These are phyloP conservation scores for Ispidina picta DNA, from an alignment of 2,797 vertebrate species.

Conservation along the genomic window DNA sequence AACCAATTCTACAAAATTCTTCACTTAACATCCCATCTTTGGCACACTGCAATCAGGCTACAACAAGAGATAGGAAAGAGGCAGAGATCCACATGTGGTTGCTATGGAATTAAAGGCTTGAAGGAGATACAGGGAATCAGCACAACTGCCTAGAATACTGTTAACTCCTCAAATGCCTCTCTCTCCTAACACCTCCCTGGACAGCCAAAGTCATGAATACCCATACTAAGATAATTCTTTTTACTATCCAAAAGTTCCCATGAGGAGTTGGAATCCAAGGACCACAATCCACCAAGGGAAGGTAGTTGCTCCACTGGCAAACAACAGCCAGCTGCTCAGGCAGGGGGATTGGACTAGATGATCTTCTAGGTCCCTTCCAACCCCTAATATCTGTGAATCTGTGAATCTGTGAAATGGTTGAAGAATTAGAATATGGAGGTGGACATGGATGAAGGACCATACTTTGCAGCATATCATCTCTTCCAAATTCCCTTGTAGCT, in stretches of 20 bases:
- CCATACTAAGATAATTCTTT: background rate
- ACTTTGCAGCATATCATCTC: background rate
- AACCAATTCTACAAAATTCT: background rate
- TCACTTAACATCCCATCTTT: background rate
- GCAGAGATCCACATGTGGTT: constrained; percentile 26
- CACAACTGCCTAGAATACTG: background rate
- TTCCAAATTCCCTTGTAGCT: background rate
- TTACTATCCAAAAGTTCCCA: background rate
- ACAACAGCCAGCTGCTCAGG: background rate
- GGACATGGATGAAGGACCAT: background rate
- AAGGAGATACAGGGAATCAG: background rate
- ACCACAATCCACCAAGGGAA: background rate
- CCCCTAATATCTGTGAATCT: too few species aligned
- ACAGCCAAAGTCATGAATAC: background rate
- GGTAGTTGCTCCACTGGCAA: background rate
- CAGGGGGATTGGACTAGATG: too few species aligned
- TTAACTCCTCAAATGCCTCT: background rate
- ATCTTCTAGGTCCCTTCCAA: too few species aligned
- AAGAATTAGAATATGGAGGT: background rate
- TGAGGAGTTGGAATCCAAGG: background rate
- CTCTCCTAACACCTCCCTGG: background rate
- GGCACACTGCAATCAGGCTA: background rate
- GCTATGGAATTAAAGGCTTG: constrained; percentile 51
- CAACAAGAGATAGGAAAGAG: background rate
- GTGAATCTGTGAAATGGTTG: background rate